Conservation (phyloP, 2,888 invertebrate genomes). For the Catonia carolina region DNA sequence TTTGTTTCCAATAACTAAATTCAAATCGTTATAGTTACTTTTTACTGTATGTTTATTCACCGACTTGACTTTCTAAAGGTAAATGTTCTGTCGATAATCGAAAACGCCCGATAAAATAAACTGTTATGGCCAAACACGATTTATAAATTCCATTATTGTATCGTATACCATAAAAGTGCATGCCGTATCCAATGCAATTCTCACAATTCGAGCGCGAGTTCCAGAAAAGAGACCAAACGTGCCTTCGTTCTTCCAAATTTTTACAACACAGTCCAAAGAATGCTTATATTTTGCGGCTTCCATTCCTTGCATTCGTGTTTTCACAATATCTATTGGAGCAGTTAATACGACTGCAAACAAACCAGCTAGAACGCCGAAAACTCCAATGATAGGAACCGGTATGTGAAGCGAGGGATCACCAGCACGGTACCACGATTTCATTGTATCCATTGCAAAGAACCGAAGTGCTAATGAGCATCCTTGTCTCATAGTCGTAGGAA, state of each 20-base stretch:
- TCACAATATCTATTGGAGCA: slow-evolving; percentile 96
- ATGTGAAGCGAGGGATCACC: slow-evolving; percentile 75
- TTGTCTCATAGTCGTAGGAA: slow-evolving; percentile 94
- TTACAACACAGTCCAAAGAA: slow-evolving; percentile 82
- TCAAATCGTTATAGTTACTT: too few relatives aligned
- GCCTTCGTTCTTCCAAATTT: slow-evolving; percentile 92
- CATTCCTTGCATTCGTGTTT: slow-evolving; percentile 89
- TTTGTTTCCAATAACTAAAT: too few relatives aligned
- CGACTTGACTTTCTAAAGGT: too few relatives aligned
- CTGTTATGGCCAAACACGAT: too few relatives aligned
- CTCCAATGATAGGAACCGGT: slow-evolving; percentile 77
- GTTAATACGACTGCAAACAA: slow-evolving; percentile 97
- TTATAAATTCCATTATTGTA: slow-evolving; percentile 95
- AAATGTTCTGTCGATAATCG: too few relatives aligned
- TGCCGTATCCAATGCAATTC: slow-evolving; percentile 97
- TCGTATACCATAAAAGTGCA: slow-evolving; percentile 99
- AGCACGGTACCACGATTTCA: slow-evolving; percentile 84
- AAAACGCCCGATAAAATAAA: too few relatives aligned
- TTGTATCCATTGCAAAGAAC: slow-evolving; percentile 94
- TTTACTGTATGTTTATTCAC: too few relatives aligned
- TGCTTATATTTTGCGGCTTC: slow-evolving; percentile 88
- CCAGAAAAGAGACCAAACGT: slow-evolving; percentile 97
- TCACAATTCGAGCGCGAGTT: slow-evolving; percentile 87
- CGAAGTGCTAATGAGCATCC: slow-evolving; percentile 97
- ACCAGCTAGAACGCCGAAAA: slow-evolving; percentile 90